Evolutionary conservation across 1,140 invertebrate species (phyloP), one percentile per base, ranked within the genome.

Genomic region (Pentalonia nigronervosa): DNA sequence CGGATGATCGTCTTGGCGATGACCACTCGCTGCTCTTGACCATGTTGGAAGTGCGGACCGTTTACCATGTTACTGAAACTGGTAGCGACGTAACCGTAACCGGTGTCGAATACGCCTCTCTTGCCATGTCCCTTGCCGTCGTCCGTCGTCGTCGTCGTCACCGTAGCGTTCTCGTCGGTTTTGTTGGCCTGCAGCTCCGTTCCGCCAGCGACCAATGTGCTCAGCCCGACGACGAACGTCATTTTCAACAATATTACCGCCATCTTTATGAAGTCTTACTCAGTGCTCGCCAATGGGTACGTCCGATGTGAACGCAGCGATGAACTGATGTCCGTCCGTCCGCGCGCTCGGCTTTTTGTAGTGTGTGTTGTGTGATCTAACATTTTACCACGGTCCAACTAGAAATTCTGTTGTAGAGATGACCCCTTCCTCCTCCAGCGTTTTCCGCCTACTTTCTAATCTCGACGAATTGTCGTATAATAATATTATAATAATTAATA

Each of bases 31-130:
- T 76, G 60, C 14, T 76, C 96, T 7, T 97, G 60, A 0, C n/a
- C n/a, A 20, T 90, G 48, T 2, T 36, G 23, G 20, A 34, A 34
- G 21, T 56, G 30, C 20, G 23, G 7, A 41, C 48, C 48, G 2
- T 20, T 6, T 25, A 36, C 47, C 20, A 56, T 50, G n/a, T 90
- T 30, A 11, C 34, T n/a, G 81, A 2, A 93, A 41, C 91, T 45
- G 86, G 96, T 96, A 0, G 60, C 60, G 30, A 96, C 96, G 94
- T 96, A 96, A 11, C 96, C 96, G 94, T 96, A 96, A 76, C 96
- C 96, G 94, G 96, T 89, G 94, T 96, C 96, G 60, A 88, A 76
- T 17, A 94, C 53, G 14, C 93, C 91, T 56, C 93, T 83, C 53
- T 94, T 94, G 17, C 25, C 90, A 17, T 94, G 93, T 3, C 25